Conservation (phyloP, 2,888 invertebrate species). For the Phaedon cochleariae region DNA sequence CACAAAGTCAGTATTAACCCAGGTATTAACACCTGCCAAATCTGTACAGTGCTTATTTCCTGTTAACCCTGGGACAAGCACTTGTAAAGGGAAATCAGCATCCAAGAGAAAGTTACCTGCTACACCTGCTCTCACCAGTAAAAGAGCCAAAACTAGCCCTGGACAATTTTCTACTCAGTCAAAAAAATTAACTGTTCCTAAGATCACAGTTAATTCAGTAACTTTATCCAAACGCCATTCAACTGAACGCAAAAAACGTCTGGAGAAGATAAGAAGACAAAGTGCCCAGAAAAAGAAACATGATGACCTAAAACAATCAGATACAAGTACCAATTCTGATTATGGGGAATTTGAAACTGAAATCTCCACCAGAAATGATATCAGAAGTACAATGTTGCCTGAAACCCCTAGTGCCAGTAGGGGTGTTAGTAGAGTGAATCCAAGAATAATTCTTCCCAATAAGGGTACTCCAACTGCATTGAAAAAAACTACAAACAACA, state of each 20-base stretch:
- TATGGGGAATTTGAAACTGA: not conserved
- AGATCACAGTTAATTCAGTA: not conserved
- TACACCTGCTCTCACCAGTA: constrained; percentile 28
- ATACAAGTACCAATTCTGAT: not conserved
- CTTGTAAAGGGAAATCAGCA: constrained; percentile 17
- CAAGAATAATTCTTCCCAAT: not conserved
- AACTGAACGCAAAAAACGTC: not conserved
- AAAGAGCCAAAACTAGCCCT: constrained; percentile 19
- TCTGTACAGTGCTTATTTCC: constrained; percentile 39
- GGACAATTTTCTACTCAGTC: not conserved
- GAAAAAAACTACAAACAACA: not conserved
- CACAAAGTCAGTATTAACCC: constrained; percentile 32
- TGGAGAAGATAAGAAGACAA: not conserved
- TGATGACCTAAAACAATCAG: not conserved
- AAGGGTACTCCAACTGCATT: not conserved
- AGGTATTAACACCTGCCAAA: constrained; percentile 37
- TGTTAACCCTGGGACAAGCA: constrained; percentile 34
- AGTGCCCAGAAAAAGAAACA: not conserved
- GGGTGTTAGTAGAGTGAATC: not conserved
- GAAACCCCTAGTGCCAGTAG: not conserved
- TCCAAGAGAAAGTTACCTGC: constrained; percentile 38
- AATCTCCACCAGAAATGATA: not conserved
- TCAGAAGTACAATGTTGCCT: not conserved
- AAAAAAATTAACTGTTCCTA: not conserved
- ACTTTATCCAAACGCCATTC: not conserved